Percentiles rank a stretch among this genome's conserved stretches.
Evolutionary conservation across 2,888 invertebrate genomes (phyloP).

Genomic region (Callosobruchus maculatus): DNA sequence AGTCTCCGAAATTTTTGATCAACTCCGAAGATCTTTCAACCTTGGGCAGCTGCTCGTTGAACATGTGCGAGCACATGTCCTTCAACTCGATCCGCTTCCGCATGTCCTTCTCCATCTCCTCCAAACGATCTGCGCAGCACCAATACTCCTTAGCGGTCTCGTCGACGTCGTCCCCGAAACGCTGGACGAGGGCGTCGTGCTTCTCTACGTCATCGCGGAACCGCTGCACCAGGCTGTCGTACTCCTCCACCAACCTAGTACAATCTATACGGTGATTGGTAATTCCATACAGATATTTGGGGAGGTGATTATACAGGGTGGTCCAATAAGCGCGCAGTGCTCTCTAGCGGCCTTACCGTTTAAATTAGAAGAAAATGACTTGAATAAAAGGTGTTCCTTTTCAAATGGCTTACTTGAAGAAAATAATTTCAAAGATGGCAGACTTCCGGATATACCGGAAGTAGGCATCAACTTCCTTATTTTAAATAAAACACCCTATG

Average conservation of each 20-base stretch:
- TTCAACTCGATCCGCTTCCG: slow-evolving; percentile 17
- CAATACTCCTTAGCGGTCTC: not conserved
- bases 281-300: too few relatives aligned
- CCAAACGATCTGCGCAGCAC: not conserved
- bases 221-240: not conserved
- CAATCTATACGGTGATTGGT: too few relatives aligned
- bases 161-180: not conserved
- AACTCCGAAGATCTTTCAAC: slow-evolving; percentile 20
- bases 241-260: not conserved
- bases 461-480: too few relatives aligned
- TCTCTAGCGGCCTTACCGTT: too few relatives aligned
- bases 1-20: slow-evolving; percentile 16
- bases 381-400: too few relatives aligned
- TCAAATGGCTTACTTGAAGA: too few relatives aligned
- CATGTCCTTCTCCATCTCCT: slow-evolving; percentile 9
- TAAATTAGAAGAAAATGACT: too few relatives aligned
- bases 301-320: too few relatives aligned
- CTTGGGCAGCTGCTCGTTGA: slow-evolving; percentile 19
- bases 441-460: too few relatives aligned
- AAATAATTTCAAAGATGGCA: too few relatives aligned
- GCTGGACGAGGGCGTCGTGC: not conserved
- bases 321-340: too few relatives aligned
- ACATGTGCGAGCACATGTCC: slow-evolving; percentile 15
- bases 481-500: too few relatives aligned
- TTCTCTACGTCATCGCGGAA: not conserved